Evolutionary conservation across 2,113 vertebrate genomes (phyloP).

Genomic region (Helogale parvula): DNA sequence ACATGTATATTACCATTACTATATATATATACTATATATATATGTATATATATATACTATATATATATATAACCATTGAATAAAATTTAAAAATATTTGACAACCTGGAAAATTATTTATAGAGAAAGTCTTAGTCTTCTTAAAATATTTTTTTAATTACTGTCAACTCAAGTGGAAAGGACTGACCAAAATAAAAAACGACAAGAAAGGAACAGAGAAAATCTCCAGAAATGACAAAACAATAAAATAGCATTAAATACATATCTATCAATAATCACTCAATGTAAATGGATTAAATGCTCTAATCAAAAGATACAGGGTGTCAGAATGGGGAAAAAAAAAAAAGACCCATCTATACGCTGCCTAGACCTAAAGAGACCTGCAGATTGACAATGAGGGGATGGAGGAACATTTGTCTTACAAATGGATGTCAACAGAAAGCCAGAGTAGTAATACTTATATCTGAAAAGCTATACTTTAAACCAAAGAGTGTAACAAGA

Average conservation of each 20-base stretch:
- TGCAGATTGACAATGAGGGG: background rate
- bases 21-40: too few relatives aligned
- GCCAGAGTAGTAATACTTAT: background rate
- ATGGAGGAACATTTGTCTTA: background rate
- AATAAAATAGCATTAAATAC: background rate
- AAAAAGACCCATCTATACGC: background rate
- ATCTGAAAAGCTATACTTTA: background rate
- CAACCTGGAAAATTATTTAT: slow-evolving; percentile 12
- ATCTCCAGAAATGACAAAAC: background rate
- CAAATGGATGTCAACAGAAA: background rate
- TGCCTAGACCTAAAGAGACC: background rate
- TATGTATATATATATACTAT: too few relatives aligned
- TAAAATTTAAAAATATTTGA: background rate
- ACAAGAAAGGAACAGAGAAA: background rate
- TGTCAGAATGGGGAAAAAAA: background rate
- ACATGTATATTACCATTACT: background rate
- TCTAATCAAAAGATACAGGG: background rate
- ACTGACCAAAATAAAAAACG: background rate
- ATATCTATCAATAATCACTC: background rate
- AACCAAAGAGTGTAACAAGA: background rate
- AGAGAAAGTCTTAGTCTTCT: background rate
- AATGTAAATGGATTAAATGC: background rate
- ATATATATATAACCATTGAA: background rate
- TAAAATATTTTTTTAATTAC: background rate
- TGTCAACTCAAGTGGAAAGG: background rate